Percentiles rank a stretch among this genome's conserved stretches.
Evolutionary conservation across 1,140 invertebrate genomes (phyloP).

Genomic region (Bilobella aurantiaca): DNA sequence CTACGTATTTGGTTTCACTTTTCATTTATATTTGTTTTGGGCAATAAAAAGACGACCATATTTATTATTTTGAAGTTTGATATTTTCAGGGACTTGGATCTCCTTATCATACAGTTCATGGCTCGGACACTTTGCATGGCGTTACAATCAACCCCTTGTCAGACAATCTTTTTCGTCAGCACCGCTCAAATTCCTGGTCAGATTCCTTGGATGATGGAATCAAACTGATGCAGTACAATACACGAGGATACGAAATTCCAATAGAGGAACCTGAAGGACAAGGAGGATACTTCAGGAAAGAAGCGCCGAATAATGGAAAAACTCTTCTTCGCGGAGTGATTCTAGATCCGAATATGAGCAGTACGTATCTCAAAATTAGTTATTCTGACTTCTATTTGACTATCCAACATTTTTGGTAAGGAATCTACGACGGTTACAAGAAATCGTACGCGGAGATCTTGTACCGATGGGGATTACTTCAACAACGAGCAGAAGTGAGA

Average conservation of each 20-base stretch:
- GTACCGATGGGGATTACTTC: conserved; percentile 68
- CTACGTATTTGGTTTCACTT: no score
- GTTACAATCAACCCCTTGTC: conserved; percentile 27
- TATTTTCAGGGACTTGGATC: conserved; percentile 55
- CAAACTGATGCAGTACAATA: conserved; percentile 37
- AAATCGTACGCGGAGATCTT: conserved; percentile 78
- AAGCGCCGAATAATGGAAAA: not conserved
- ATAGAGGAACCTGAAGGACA: not conserved
- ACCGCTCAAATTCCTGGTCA: conserved; percentile 80
- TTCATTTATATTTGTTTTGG: no score
- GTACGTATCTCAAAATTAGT: no score
- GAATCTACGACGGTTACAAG: conserved; percentile 75
- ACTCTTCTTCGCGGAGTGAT: conserved; percentile 6
- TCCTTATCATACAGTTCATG: conserved; percentile 82
- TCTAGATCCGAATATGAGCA: conserved; percentile 20
- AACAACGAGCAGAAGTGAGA: conserved; percentile 60
- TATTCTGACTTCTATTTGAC: no score
- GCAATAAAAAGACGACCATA: no score
- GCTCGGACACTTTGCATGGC: conserved; percentile 60
- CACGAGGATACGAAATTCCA: not conserved
- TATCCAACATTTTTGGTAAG: no score
- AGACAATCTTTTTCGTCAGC: conserved; percentile 40
- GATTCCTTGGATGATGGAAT: conserved; percentile 63
- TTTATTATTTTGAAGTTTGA: no score
- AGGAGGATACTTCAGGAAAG: not conserved